Evolutionary conservation across 2,797 vertebrate genomes (phyloP), one percentile per base, ranked within the genome.

Genomic region (Taenioides sp.): DNA sequence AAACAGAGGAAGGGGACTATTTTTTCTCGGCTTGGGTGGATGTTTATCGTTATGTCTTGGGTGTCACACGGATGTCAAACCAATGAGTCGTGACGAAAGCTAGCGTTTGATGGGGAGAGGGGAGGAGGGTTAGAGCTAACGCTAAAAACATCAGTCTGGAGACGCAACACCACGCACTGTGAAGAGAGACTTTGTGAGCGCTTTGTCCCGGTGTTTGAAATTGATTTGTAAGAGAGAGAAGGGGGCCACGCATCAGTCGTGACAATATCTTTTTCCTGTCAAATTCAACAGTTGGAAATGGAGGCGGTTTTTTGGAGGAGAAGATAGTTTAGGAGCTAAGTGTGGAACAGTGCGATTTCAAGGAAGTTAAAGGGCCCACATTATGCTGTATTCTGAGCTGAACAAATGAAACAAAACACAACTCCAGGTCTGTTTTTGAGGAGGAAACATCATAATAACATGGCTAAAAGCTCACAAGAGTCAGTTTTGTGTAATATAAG

Each of bases 1-100:
- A 40, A 78, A 77, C 81, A 73, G 37, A 67, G 77, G 65, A 71
- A 67, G 70, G 66, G 40, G 75, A 66, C 59, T 75, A 59, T 73
- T 70, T 67, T 16, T 82, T 87, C 84, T 74, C 59, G 71, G 43
- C 63, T 84, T 85, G 80, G 27, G 50, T 76, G 76, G 75, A 83
- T 81, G 81, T 80, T 89, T 86, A 83, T 71, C 77, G 10, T 50
- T n/a, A 27, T 18, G 63, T 65, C 60, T 78, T 70, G 80, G 85
- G 76, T 84, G 80, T 88, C 81, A 65, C 75, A 57, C 28, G 64
- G 79, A 86, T 88, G 88, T 91, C 90, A 87, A 77, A 84, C 80
- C 88, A 78, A 76, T 83, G 77, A 85, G 72, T 60, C 80, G 60
- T 74, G 76, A 76, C 84, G 72, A 37, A 65, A 70, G 25, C 79